Percentiles rank a stretch among this genome's conserved stretches.
phyloP scores from a whole-genome alignment of 2,888 invertebrate species.

The Stenoptilia bipunctidactyla region DNA sequence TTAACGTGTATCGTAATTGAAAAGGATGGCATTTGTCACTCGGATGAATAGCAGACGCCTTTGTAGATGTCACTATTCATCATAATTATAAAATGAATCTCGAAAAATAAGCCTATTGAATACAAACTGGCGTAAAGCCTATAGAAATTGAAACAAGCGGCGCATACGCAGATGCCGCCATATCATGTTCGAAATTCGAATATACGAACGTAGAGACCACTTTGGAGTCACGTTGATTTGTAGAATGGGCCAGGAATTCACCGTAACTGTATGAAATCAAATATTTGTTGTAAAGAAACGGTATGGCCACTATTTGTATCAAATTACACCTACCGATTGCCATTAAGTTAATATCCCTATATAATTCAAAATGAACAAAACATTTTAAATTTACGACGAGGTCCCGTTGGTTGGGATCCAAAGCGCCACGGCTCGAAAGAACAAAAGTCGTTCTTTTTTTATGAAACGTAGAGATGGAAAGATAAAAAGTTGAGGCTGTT shows the following conservation, averaged over 20 bases:
- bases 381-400: conserved; percentile 56
- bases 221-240: no score
- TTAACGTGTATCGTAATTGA: no score
- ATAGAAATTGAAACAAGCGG: no score
- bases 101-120: no score
- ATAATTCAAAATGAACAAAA: conserved; percentile 67
- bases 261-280: no score
- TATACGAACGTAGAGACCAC: no score
- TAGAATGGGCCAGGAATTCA: no score
- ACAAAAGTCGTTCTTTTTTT: no score
- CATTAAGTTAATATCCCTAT: conserved; percentile 64
- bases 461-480: conserved; percentile 41
- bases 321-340: conserved; percentile 67
- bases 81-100: conserved; percentile 34
- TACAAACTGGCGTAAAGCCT: no score
- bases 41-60: conserved; percentile 26
- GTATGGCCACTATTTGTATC: conserved; percentile 26
- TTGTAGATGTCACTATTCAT: conserved; percentile 36
- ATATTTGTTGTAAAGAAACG: no score
- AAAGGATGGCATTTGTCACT: no score
- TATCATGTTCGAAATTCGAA: conserved; percentile 1
- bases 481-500: conserved; percentile 48
- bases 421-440: conserved; percentile 54
- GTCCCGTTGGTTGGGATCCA: conserved; percentile 65
- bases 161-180: conserved; percentile 20